Evolutionary conservation across 2,888 invertebrate genomes (phyloP), one percentile per base, ranked within the genome.

Genomic region (Aleiodes leptofemur): DNA sequence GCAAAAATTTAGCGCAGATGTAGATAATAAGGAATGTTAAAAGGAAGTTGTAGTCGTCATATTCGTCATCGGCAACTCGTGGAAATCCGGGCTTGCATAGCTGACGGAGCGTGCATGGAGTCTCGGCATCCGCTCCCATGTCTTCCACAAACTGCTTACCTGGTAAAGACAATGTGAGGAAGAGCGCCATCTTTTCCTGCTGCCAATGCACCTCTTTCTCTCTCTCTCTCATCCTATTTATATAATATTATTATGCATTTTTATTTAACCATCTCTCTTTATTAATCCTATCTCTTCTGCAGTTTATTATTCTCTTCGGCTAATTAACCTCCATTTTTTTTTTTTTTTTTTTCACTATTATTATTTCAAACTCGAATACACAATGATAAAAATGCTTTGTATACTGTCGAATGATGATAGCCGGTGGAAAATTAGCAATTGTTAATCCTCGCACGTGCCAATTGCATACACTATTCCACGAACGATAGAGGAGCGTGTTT

Each of bases 181-280:
- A 88, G 84, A 86, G 84, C 85, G 87, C 85, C 86, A 86, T 87
- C 86, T 86, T 87, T 87, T 88, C 86, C 87, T 85, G 85, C 83
- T 84, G 82, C 69, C 56, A 53, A 31, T 74, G 72, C 59, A 34
- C 68, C 23, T 72, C 31, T 51, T 0, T 71, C 8, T 11, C 55
- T 34, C 70, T 51, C 23, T 8, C 43, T 34, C 34, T 70, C 23
- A 8, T 43, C 11, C 38, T 57, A 43, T n/a, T 34, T 23, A 38
- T 34, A 9, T 57, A 13, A 57, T 59, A 48, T 14, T 38, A 53
- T 55, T 34, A 31, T 57, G 50, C 69, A 69, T 69, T n/a, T 66
- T 50, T 76, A 72, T 78, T 29, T 34, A 13, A 3, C 31, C 31
- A 29, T 50, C 13, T n/a, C 50, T 50, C 50, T 64, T 34, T 76